Percentiles rank a stretch among this genome's conserved stretches.
Conservation (phyloP, 2,888 invertebrate genomes). For the Tyria jacobaeae region DNA sequence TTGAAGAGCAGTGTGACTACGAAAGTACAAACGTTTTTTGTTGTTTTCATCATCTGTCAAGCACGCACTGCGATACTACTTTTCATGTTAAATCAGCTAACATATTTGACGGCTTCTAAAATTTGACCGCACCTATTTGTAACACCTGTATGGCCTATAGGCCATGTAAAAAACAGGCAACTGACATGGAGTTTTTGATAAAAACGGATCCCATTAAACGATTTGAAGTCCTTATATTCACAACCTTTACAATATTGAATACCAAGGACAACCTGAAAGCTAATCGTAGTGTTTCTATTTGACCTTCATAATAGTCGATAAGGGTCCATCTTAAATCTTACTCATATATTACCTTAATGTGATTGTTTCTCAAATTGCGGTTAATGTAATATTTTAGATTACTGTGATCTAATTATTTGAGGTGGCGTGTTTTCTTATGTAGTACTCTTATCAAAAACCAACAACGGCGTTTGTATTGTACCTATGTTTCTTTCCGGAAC, state of each 20-base stretch:
- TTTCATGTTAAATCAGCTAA: no score
- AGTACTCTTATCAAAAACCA: conserved; percentile 15
- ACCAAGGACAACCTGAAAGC: conserved; percentile 65
- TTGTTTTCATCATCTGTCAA: no score
- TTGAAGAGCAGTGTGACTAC: no score
- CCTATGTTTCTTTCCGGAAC: conserved; percentile 70
- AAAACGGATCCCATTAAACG: conserved; percentile 53
- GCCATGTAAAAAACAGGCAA: background rate
- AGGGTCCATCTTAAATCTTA: background rate
- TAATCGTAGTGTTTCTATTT: conserved; percentile 51
- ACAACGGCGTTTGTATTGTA: conserved; percentile 49
- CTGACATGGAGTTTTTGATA: conserved; percentile 19
- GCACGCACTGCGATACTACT: no score
- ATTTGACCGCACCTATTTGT: no score
- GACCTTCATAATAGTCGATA: conserved; percentile 56
- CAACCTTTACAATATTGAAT: conserved; percentile 57
- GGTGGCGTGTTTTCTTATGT: conserved; percentile 20
- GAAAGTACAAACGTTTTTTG: no score
- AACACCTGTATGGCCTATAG: no score
- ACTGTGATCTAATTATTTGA: conserved; percentile 16
- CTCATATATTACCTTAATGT: conserved; percentile 4
- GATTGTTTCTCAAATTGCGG: conserved; percentile 11
- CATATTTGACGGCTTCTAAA: no score
- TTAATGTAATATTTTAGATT: conserved; percentile 12
- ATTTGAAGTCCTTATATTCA: conserved; percentile 48